Evolutionary conservation across 1,140 invertebrate genomes (phyloP).

Genomic region (Heterodera carotae): DNA sequence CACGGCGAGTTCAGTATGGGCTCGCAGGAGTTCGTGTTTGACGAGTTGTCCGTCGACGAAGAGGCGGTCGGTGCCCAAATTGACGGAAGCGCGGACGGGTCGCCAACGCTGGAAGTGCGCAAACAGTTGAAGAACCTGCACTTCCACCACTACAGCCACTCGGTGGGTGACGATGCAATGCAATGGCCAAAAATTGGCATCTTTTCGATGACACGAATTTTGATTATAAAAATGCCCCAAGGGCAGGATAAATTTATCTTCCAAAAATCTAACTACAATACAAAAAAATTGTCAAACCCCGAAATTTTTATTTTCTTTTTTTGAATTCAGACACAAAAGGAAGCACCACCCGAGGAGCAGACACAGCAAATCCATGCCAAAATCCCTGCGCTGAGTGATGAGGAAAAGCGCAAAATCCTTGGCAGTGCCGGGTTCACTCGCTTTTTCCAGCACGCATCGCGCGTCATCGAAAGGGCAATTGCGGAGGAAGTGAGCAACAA

Average conservation of each 20-base stretch:
- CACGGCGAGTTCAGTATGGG: slow-evolving; percentile 46
- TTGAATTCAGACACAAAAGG: slow-evolving; percentile 27
- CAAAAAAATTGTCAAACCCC: too few species aligned
- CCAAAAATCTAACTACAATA: too few species aligned
- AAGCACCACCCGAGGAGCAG: slow-evolving; percentile 14
- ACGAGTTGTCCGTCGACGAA: slow-evolving; percentile 37
- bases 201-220: too few species aligned
- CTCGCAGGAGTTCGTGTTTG: slow-evolving; percentile 43
- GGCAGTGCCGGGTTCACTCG: slow-evolving; percentile 36
- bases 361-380: slow-evolving; percentile 21
- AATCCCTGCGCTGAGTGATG: slow-evolving; percentile 49
- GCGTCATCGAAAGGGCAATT: slow-evolving; percentile 49
- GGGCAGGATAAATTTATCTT: too few species aligned
- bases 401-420: slow-evolving; percentile 52
- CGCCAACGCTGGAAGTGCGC: slow-evolving; percentile 32
- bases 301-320: too few species aligned
- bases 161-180: background rate
- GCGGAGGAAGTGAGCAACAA: slow-evolving; percentile 42
- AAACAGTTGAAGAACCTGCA: slow-evolving; percentile 40
- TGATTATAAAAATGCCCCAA: too few species aligned
- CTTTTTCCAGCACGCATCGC: slow-evolving; percentile 44
- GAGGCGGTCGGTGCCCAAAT: background rate
- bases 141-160: slow-evolving; percentile 25
- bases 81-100: slow-evolving; percentile 29
- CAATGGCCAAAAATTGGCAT: too few species aligned